Evolutionary conservation across 92 coral and sea anemone species (phyloP), one percentile per base, ranked within the genome.

Genomic region (Metridium senile): DNA sequence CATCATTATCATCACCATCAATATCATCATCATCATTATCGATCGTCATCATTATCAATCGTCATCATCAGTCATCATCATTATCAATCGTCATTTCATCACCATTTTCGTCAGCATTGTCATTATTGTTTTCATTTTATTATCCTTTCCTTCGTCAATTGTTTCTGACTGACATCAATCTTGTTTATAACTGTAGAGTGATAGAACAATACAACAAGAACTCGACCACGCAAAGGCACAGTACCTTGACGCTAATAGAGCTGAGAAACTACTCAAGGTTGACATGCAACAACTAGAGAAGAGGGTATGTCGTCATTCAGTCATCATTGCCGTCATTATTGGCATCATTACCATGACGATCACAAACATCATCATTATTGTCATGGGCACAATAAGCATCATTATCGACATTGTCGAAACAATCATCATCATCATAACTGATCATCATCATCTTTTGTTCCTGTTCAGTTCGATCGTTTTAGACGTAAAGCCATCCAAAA

Each of bases 151-250:
- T n/a, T n/a, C n/a, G n/a, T n/a, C n/a, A n/a, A n/a, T n/a, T n/a
- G n/a, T n/a, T n/a, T n/a, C n/a, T n/a, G n/a, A n/a, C 13, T 39
- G 9, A 22, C 19, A 54, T 35, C 25, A 39, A 33, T 67, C 33
- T 17, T 47, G 13, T 13, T 43, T 58, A 77, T 31, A 32, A 45
- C 33, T 35, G 58, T 71, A 91, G 92, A 86, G 87, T 19, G 98
- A 91, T 59, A 77, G 82, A 64, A 83, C 84, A 26, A 63, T 84
- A 22, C 90, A 82, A 56, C 89, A 87, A 71, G 98, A 93, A 71
- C 79, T 93, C 29, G 90, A 88, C 76, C 98, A 91, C 32, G 97
- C 97, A 46, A 93, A 93, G 77, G 93, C 98, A 0, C 98, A 91
- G 84, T 91, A 86, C 63, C 79, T 93, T 32, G 98, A 93, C 56